Conservation (phyloP, 1,140 invertebrate genomes). For the Brachionus rotundiformis region DNA sequence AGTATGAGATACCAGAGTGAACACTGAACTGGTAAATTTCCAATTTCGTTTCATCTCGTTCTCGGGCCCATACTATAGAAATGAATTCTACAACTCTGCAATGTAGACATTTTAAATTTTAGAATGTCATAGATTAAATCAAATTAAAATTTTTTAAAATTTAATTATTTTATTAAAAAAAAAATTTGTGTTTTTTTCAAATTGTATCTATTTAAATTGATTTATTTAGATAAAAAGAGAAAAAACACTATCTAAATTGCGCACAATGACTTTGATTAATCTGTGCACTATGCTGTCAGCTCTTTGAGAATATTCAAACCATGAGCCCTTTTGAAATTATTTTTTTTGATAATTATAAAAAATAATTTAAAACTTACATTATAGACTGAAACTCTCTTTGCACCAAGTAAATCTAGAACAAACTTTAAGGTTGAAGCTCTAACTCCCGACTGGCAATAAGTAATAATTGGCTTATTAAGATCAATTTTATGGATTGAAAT, state of each 20-base stretch:
- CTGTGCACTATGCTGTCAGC: neutral
- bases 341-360: neutral
- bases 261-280: neutral
- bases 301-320: conserved; percentile 45
- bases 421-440: neutral
- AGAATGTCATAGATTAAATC: too few species aligned
- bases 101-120: too few species aligned
- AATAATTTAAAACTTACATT: conserved; percentile 8
- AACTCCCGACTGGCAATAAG: conserved; percentile 12
- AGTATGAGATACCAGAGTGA: too few species aligned
- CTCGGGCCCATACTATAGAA: too few species aligned
- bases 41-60: too few species aligned
- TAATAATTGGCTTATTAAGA: neutral
- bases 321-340: neutral
- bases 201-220: neutral
- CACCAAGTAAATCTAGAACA: neutral
- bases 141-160: too few species aligned
- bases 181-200: too few species aligned
- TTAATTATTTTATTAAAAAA: too few species aligned
- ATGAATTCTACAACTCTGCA: too few species aligned
- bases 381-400: neutral
- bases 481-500: neutral
- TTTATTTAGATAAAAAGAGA: neutral
- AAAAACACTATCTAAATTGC: neutral
- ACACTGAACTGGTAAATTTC: too few species aligned